A percentile compares a stretch with the other conserved stretches of the same genome.
Conservation (phyloP, 2,797 vertebrate genomes). For the Myotis daubentonii region DNA sequence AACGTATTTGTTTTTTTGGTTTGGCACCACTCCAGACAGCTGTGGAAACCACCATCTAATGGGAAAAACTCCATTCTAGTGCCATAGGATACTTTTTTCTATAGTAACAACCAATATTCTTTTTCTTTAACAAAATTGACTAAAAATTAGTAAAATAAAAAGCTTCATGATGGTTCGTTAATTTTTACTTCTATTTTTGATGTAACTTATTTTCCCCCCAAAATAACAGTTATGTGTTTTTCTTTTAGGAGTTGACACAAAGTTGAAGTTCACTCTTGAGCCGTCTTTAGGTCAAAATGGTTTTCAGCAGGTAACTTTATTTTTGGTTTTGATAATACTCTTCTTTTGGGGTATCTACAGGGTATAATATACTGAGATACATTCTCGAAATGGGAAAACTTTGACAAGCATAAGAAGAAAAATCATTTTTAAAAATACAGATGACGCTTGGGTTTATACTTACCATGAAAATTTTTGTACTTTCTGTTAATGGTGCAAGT, state of each 20-base stretch:
- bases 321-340: slow-evolving; percentile 66
- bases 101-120: slow-evolving; percentile 26
- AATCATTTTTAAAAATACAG: neutral
- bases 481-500: slow-evolving; percentile 3
- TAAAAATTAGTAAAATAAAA: slow-evolving; percentile 45
- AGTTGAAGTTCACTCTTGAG: slow-evolving; percentile 98
- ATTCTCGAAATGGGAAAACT: slow-evolving; percentile 38
- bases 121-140: slow-evolving; percentile 34
- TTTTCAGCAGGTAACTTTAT: slow-evolving; percentile 95
- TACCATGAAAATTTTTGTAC: neutral
- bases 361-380: neutral
- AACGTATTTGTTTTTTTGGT: neutral
- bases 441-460: slow-evolving; percentile 35
- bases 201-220: neutral
- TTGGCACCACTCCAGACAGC: neutral
- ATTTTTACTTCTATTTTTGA: slow-evolving; percentile 46
- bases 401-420: neutral
- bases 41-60: neutral
- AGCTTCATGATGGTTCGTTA: neutral
- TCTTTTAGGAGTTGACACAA: slow-evolving; percentile 94
- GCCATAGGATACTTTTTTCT: neutral
- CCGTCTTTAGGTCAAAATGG: slow-evolving; percentile 97
- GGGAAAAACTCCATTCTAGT: neutral
- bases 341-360: neutral
- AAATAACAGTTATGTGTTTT: slow-evolving; percentile 65